Conservation (phyloP, 2,797 vertebrate species). For the Lates japonicus region DNA sequence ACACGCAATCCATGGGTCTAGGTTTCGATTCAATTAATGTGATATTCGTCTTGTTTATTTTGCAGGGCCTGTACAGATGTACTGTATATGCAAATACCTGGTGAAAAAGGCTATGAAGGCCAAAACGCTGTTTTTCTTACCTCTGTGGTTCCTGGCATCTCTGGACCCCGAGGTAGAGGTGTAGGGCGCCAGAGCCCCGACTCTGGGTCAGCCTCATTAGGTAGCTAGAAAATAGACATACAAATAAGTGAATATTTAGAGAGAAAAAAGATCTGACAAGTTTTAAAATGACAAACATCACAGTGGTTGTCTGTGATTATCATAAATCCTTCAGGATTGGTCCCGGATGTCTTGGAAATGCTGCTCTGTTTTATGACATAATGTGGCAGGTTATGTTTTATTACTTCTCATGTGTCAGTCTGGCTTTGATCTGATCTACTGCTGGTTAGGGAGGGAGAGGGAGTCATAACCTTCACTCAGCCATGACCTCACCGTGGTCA, state of each 20-base stretch:
- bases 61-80: slow-evolving; percentile 12
- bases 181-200: no score
- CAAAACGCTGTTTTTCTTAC: slow-evolving; percentile 77
- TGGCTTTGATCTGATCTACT: slow-evolving; percentile 77
- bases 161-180: slow-evolving; percentile 93
- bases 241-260: slow-evolving; percentile 11
- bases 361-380: slow-evolving; percentile 69
- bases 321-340: slow-evolving; percentile 61
- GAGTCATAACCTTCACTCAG: slow-evolving; percentile 71
- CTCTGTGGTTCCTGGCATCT: slow-evolving; percentile 93
- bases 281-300: slow-evolving; percentile 52
- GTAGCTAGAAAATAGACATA: slow-evolving; percentile 73
- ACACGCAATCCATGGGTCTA: slow-evolving; percentile 63
- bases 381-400: slow-evolving; percentile 75
- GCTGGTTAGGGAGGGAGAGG: slow-evolving; percentile 66
- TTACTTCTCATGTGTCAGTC: slow-evolving; percentile 58
- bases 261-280: slow-evolving; percentile 1
- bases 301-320: slow-evolving; percentile 53
- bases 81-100: not conserved
- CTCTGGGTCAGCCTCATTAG: slow-evolving; percentile 65
- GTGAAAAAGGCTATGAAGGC: slow-evolving; percentile 39
- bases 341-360: slow-evolving; percentile 59
- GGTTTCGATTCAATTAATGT: slow-evolving; percentile 38
- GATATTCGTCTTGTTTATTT: slow-evolving; percentile 37
- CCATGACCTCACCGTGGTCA: slow-evolving; percentile 76